phyloP scores from a whole-genome alignment of 2,113 vertebrate genomes.

The Tamias sibiricus region DNA sequence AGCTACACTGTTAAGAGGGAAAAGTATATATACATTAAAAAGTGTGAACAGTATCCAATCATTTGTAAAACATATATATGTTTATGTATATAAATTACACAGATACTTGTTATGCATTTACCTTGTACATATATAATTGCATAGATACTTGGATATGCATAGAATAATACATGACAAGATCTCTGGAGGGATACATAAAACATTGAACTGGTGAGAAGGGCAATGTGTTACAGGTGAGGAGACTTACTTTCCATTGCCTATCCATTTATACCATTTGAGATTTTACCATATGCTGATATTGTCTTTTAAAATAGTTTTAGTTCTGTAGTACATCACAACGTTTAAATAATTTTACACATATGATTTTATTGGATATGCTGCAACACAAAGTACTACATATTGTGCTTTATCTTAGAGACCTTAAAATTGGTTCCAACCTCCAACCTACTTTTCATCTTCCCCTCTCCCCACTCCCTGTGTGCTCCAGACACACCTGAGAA shows the following conservation, averaged over 20 bases:
- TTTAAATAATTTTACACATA: not conserved
- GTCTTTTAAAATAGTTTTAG: slow-evolving; percentile 1
- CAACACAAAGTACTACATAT: not conserved
- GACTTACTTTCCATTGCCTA: not conserved
- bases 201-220: not conserved
- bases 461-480: not conserved
- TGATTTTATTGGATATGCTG: not conserved
- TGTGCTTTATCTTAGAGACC: not conserved
- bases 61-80: not conserved
- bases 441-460: not conserved
- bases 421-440: not conserved
- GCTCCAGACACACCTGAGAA: slow-evolving; percentile 31
- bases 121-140: not conserved
- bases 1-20: not conserved
- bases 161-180: not conserved
- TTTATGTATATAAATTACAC: not conserved
- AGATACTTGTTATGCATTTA: not conserved
- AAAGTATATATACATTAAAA: not conserved
- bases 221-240: not conserved
- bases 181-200: not conserved
- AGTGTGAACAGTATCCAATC: not conserved
- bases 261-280: not conserved
- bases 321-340: not conserved
- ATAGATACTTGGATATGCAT: not conserved
- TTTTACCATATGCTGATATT: not conserved